Evolutionary conservation across 2,888 invertebrate genomes (phyloP), one percentile per base, ranked within the genome.

Genomic region (Orchesellides sinensis): DNA sequence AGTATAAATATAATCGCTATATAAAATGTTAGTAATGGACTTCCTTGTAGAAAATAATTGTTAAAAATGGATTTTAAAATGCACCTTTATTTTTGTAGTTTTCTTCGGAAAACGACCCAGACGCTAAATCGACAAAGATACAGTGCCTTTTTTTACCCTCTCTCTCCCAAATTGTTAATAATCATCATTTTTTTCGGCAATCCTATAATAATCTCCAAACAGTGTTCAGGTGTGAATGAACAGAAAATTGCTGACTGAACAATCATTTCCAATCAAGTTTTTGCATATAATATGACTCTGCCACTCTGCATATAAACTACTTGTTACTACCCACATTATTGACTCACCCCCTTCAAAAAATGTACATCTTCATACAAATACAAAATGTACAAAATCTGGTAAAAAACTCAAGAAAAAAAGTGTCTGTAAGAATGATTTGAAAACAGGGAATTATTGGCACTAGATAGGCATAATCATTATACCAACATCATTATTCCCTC

Each of bases 191-290:
- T n/a, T n/a, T n/a, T n/a, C n/a, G 56, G 27, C 56, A 23, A 56
- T 19, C 25, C 27, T 25, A 27, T 56, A 56, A 56, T 56, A 56
- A 56, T 56, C 70, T 19, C 35, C 23, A 27, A 49, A 29, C 10
- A 10, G 14, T 61, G 35, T 25, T 49, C 65, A 82, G 70, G 82
- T 82, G 82, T 82, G 82, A 82, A 82, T 72, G 82, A 70, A 70
- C 82, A 75, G 75, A 82, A 82, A 82, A 82, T 82, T 77, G 65
- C 54, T 29, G 35, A 82, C 19, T 82, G 75, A 75, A 25, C 65
- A 82, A 40, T 75, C 68, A 70, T 75, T 74, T 82, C 61, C 82
- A 82, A 77, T 82, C 82, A 82, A 75, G 47, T 77, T 59, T 59
- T 19, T n/a, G n/a, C n/a, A n/a, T n/a, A n/a, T n/a, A n/a, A 32